Conservation (phyloP, 2,888 invertebrate species). For the Perizoma flavofasciatum region DNA sequence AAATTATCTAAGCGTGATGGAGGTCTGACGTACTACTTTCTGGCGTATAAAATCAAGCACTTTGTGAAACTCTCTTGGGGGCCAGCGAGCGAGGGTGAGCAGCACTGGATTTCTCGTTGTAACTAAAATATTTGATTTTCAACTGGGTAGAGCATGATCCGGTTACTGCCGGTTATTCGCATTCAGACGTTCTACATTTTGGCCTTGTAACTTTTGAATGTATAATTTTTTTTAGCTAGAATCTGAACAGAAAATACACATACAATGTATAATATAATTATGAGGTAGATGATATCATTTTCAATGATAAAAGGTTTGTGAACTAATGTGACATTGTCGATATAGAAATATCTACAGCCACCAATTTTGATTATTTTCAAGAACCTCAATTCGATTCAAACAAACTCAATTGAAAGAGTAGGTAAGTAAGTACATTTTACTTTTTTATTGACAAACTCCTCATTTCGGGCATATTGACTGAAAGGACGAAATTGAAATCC, state of each 20-base stretch:
- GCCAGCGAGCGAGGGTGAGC: neutral
- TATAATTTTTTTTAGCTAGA: neutral
- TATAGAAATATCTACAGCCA: too few species aligned
- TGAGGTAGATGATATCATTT: too few species aligned
- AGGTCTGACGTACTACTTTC: constrained; percentile 31
- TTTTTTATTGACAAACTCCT: constrained; percentile 28
- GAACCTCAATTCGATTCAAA: constrained; percentile 11
- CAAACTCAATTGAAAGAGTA: constrained; percentile 10
- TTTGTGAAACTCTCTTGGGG: constrained; percentile 27
- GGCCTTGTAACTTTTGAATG: neutral
- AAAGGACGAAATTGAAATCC: constrained; percentile 38
- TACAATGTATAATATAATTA: too few species aligned
- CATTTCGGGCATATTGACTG: constrained; percentile 29
- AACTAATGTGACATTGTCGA: too few species aligned
- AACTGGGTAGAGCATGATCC: constrained; percentile 13
- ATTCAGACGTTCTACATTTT: constrained; percentile 2
- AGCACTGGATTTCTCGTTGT: constrained; percentile 14
- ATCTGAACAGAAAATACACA: neutral
- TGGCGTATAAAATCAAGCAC: constrained; percentile 32
- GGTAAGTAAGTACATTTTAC: constrained; percentile 14
- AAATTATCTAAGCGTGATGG: constrained; percentile 28
- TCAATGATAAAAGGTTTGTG: too few species aligned
- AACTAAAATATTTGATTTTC: constrained; percentile 25
- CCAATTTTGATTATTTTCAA: too few species aligned
- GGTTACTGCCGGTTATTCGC: constrained; percentile 5